Conservation (phyloP, 2,888 invertebrate species). For the Crioceris asparagi region DNA sequence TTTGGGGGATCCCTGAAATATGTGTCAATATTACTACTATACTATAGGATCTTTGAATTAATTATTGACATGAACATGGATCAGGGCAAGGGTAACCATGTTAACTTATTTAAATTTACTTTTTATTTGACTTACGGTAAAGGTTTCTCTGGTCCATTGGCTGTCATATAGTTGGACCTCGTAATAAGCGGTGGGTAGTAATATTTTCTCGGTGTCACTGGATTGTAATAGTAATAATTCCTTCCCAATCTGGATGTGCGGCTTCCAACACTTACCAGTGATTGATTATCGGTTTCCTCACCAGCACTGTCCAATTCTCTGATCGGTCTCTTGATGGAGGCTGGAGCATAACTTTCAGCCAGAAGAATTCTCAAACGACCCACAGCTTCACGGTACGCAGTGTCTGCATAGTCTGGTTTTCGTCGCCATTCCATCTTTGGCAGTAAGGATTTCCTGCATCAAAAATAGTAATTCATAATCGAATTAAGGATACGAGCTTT, state of each 20-base stretch:
- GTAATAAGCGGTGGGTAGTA: slow-evolving; percentile 20
- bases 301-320: slow-evolving; percentile 43
- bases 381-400: slow-evolving; percentile 76
- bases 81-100: no score
- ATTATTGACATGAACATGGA: no score
- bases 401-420: slow-evolving; percentile 69
- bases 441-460: slow-evolving; percentile 30
- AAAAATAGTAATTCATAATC: no score
- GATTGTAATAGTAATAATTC: slow-evolving; percentile 20
- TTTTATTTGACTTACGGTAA: slow-evolving; percentile 13
- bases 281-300: slow-evolving; percentile 49
- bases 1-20: slow-evolving; percentile 21
- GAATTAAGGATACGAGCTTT: no score
- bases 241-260: slow-evolving; percentile 24
- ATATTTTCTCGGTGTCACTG: slow-evolving; percentile 21
- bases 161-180: slow-evolving; percentile 11
- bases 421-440: slow-evolving; percentile 42
- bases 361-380: slow-evolving; percentile 65
- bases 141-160: slow-evolving; percentile 13
- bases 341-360: slow-evolving; percentile 58
- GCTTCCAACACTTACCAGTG: slow-evolving; percentile 36
- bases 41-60: no score
- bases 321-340: slow-evolving; percentile 38
- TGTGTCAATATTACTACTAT: not conserved
- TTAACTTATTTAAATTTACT: not conserved